A percentile compares a stretch with the other conserved stretches of the same genome.
phyloP scores from a whole-genome alignment of 2,113 vertebrate genomes.

The Arothron firmamentum region DNA sequence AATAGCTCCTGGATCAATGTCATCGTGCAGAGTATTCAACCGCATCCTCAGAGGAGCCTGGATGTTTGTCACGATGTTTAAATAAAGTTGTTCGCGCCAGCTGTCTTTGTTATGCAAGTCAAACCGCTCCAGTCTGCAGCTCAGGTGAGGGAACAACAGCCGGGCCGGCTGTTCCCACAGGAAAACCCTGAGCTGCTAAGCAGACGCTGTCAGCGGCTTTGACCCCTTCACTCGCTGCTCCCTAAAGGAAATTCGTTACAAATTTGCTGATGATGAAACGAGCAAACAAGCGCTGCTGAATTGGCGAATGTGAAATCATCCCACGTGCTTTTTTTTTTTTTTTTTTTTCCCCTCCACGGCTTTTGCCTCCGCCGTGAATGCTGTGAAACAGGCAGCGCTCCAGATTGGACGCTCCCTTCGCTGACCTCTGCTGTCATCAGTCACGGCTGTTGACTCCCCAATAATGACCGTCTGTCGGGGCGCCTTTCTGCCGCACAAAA shows the following conservation, averaged over 20 bases:
- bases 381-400: conserved; percentile 58
- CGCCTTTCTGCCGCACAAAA: conserved; percentile 52
- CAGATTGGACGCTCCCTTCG: conserved; percentile 62
- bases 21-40: no score
- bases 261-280: conserved; percentile 67
- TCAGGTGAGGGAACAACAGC: conserved; percentile 3
- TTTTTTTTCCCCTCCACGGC: conserved; percentile 40
- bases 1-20: no score
- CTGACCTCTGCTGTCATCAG: conserved; percentile 72
- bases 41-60: no score
- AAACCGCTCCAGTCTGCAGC: background rate
- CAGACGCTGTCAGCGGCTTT: conserved; percentile 22
- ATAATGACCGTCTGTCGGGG: conserved; percentile 70
- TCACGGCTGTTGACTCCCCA: conserved; percentile 73
- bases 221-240: conserved; percentile 25
- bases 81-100: background rate
- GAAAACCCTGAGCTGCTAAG: conserved; percentile 34
- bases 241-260: conserved; percentile 52
- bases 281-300: conserved; percentile 52
- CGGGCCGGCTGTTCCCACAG: conserved; percentile 53
- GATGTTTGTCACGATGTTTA: no score
- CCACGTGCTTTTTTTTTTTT: conserved; percentile 66
- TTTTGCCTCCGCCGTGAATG: conserved; percentile 52
- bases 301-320: conserved; percentile 62
- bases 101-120: background rate